A percentile compares a stretch with the other conserved stretches of the same genome.
Evolutionary conservation across 2,888 invertebrate species (phyloP).

Genomic region (Zootermopsis nevadensis): DNA sequence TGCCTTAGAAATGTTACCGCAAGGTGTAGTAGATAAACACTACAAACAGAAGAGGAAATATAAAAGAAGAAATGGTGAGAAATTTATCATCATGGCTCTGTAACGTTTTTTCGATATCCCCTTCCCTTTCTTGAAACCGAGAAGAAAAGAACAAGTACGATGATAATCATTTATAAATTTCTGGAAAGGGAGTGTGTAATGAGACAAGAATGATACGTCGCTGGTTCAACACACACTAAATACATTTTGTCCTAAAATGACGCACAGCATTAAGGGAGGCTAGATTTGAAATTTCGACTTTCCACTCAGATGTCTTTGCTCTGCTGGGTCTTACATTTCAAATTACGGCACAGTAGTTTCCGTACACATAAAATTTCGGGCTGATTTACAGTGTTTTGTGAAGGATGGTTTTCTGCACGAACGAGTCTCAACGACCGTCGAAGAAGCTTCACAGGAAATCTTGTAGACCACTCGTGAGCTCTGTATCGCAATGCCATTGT

Average conservation of each 20-base stretch:
- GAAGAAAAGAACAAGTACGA: too few species aligned
- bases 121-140: neutral
- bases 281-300: too few species aligned
- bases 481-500: neutral
- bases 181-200: too few species aligned
- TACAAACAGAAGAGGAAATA: neutral
- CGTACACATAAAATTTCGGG: neutral
- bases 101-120: neutral
- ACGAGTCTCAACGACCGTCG: neutral
- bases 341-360: neutral
- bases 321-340: too few species aligned
- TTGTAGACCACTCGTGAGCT: neutral
- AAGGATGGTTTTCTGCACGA: neutral
- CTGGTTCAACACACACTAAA: too few species aligned
- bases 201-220: too few species aligned
- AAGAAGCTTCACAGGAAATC: neutral
- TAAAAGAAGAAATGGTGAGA: neutral
- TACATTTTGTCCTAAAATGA: too few species aligned
- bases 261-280: too few species aligned
- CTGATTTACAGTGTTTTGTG: neutral
- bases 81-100: neutral
- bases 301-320: too few species aligned
- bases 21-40: neutral
- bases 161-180: too few species aligned
- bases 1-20: constrained; percentile 12